Conservation (phyloP, 2,113 vertebrate species). For the Vanacampus margaritifer region DNA sequence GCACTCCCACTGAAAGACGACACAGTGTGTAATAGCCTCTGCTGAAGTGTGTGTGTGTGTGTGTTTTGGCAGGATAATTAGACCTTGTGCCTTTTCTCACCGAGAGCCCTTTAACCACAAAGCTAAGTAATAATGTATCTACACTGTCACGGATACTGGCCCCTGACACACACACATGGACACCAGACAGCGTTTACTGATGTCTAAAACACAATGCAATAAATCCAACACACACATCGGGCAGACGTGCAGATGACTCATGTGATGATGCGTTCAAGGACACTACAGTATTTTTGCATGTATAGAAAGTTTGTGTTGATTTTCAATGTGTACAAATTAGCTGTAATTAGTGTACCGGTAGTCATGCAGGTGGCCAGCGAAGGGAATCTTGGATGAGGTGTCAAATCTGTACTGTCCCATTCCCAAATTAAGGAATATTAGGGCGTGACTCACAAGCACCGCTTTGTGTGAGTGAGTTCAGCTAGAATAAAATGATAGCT, state of each 20-base stretch:
- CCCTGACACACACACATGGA: constrained; percentile 31
- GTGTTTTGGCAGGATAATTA: constrained; percentile 63
- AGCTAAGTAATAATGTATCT: constrained; percentile 57
- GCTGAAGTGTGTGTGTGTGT: not conserved
- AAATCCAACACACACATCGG: constrained; percentile 17
- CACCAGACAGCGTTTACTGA: constrained; percentile 38
- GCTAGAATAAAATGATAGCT: no score
- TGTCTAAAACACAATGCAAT: constrained; percentile 35
- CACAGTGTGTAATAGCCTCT: constrained; percentile 27
- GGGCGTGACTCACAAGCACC: no score
- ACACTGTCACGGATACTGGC: constrained; percentile 56
- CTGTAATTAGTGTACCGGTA: no score
- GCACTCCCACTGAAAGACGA: constrained; percentile 46
- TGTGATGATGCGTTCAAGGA: no score
- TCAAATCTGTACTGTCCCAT: no score
- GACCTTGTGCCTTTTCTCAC: constrained; percentile 58
- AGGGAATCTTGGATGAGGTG: no score
- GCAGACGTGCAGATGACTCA: constrained; percentile 44
- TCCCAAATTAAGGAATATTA: no score
- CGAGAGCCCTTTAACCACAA: constrained; percentile 61
- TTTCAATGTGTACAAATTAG: no score
- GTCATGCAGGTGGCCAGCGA: no score
- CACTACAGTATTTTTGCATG: no score
- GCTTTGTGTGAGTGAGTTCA: no score
- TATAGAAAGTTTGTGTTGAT: no score